Percentiles rank a stretch among this genome's conserved stretches.
These are phyloP conservation scores for Omphaloscelis lunosa DNA, from an alignment of 2,888 invertebrate genomes.

Conservation along the genomic window DNA sequence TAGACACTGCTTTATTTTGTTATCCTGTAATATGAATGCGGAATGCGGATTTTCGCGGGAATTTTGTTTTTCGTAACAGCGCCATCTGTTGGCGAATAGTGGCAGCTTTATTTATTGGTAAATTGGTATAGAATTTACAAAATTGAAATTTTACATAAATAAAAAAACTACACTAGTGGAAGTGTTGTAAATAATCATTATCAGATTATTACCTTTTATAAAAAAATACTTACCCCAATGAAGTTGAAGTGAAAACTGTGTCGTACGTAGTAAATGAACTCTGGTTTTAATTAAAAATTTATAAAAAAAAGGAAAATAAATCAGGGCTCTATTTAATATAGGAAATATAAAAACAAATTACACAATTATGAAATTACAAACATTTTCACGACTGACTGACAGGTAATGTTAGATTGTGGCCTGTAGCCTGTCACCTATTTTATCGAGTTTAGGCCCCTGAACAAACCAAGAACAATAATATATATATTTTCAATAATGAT, in stretches of 20 bases:
- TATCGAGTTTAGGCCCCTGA: no score
- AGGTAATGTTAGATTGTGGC: no score
- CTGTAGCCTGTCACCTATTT: no score
- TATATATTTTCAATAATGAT: no score
- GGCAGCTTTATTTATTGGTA: not conserved
- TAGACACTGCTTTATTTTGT: constrained; percentile 40
- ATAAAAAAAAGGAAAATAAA: not conserved
- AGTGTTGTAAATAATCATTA: not conserved
- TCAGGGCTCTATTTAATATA: not conserved
- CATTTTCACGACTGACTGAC: no score
- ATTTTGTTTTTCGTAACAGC: constrained; percentile 37
- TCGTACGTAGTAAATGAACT: not conserved
- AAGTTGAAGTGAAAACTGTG: not conserved
- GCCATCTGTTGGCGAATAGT: constrained; percentile 48
- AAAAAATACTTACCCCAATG: not conserved
- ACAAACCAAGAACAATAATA: no score
- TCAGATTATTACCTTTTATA: not conserved
- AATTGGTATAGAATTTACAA: not conserved
- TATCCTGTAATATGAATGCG: constrained; percentile 20
- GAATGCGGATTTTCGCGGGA: constrained; percentile 16
- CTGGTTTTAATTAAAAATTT: not conserved
- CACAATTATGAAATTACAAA: no score
- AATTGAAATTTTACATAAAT: no score
- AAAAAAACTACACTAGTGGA: not conserved
- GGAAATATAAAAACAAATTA: not conserved